phyloP scores from a whole-genome alignment of 2,797 vertebrate genomes.

The Prionace glauca region DNA sequence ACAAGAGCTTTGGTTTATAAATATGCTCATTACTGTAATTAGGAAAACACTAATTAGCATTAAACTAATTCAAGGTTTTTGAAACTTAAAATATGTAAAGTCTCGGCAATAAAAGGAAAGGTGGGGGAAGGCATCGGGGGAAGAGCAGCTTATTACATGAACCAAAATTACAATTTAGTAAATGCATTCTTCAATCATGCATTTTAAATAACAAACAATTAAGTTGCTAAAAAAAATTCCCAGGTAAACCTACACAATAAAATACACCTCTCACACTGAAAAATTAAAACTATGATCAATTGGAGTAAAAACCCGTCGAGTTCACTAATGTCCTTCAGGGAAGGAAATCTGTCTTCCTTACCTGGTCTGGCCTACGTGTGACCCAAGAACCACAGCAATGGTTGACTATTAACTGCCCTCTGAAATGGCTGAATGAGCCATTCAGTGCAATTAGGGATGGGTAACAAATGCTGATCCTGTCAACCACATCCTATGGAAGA shows the following conservation, averaged over 20 bases:
- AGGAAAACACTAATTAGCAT: slow-evolving; percentile 3
- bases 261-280: background rate
- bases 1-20: background rate
- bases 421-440: no score
- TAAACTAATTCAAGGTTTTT: background rate
- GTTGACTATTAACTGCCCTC: no score
- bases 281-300: background rate
- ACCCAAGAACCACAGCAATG: no score
- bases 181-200: background rate
- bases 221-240: background rate
- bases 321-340: no score
- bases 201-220: background rate
- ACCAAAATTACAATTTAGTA: background rate
- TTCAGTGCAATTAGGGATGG: background rate
- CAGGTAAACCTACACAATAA: background rate
- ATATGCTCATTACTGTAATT: slow-evolving; percentile 28
- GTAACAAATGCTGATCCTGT: no score
- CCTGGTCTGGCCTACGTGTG: no score
- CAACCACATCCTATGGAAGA: no score
- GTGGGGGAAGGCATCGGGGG: no score
- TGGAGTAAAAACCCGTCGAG: no score
- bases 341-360: no score
- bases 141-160: background rate
- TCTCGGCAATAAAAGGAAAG: background rate
- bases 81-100: slow-evolving; percentile 19